Percentiles rank a stretch among this genome's conserved stretches.
Evolutionary conservation across 2,888 invertebrate species (phyloP).

Genomic region (Xylota sylvarum): DNA sequence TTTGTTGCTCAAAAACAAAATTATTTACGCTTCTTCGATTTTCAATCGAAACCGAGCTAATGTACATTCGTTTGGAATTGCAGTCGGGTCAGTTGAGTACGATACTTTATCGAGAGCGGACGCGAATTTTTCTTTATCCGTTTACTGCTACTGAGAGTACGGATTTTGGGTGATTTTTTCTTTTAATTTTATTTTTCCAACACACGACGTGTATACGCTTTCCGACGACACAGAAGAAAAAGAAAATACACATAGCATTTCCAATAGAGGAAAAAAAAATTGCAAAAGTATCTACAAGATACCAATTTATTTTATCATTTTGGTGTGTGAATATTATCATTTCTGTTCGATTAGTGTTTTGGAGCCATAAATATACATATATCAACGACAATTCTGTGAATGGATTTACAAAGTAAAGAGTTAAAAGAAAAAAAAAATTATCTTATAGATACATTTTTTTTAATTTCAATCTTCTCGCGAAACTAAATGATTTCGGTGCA

Average conservation of each 20-base stretch:
- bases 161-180: constrained; percentile 61
- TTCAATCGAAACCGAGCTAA: constrained; percentile 76
- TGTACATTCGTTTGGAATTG: constrained; percentile 72
- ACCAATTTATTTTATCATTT: constrained; percentile 29
- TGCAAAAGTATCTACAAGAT: constrained; percentile 58
- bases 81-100: constrained; percentile 74
- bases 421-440: constrained; percentile 20
- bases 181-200: constrained; percentile 54
- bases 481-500: not conserved
- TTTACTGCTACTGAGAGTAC: constrained; percentile 52
- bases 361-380: constrained; percentile 2
- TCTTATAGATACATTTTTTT: constrained; percentile 28
- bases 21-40: constrained; percentile 76
- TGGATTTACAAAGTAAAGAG: constrained; percentile 38
- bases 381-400: constrained; percentile 25
- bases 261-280: constrained; percentile 10
- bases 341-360: not conserved
- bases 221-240: not conserved
- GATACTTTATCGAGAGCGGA: constrained; percentile 71
- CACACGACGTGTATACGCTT: constrained; percentile 12
- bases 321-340: constrained; percentile 36
- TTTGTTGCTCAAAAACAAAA: constrained; percentile 67
- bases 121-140: constrained; percentile 66
- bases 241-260: constrained; percentile 13
- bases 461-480: not conserved